A percentile compares a stretch with the other conserved stretches of the same genome.
Evolutionary conservation across 2,888 invertebrate genomes (phyloP).

Genomic region (Parnassius mnemosyne): DNA sequence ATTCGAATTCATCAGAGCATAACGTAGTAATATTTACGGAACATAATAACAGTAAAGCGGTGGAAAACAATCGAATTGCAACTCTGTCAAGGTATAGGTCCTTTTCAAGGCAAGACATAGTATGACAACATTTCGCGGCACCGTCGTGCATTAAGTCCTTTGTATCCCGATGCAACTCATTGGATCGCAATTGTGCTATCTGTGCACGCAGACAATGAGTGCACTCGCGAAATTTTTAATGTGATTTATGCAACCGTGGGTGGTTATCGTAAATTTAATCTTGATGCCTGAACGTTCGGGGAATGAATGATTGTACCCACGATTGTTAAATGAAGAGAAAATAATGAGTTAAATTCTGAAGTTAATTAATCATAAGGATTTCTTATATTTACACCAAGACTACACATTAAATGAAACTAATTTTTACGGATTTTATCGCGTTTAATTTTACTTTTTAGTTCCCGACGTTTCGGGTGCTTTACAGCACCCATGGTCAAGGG

Average conservation of each 20-base stretch:
- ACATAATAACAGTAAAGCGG: no score
- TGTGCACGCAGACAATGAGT: constrained; percentile 6
- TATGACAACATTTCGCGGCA: constrained; percentile 4
- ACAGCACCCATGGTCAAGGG: no score
- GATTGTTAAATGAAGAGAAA: not conserved
- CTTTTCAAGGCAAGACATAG: not conserved
- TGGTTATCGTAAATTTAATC: constrained; percentile 25
- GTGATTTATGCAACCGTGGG: constrained; percentile 26
- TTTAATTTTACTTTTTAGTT: no score
- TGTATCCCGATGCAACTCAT: constrained; percentile 1
- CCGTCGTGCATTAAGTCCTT: not conserved
- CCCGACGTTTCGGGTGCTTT: no score
- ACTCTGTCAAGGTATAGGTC: not conserved
- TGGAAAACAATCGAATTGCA: not conserved
- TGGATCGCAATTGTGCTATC: constrained; percentile 2
- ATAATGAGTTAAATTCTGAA: no score
- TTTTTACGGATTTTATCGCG: no score
- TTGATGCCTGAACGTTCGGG: constrained; percentile 19
- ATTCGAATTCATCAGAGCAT: no score
- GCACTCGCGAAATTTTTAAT: constrained; percentile 25
- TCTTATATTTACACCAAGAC: no score
- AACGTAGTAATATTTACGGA: no score
- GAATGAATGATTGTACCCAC: constrained; percentile 16
- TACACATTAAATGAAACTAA: no score
- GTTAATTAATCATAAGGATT: no score